These are phyloP conservation scores for Pegoplata infirma DNA, from an alignment of 2,888 invertebrate genomes.

Conservation along the genomic window DNA sequence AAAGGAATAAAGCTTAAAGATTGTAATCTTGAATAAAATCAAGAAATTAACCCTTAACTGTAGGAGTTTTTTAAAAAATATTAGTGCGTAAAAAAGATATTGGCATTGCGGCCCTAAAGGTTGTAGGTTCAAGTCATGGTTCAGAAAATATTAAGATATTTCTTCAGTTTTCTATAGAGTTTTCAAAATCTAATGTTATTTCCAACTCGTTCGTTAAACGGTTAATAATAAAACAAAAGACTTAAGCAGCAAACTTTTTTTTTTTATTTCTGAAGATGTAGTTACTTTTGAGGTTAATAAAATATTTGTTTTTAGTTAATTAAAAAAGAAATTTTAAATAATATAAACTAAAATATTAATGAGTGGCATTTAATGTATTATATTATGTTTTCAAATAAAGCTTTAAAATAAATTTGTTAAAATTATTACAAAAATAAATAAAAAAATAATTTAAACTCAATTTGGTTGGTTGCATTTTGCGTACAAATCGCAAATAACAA, in stretches of 20 bases:
- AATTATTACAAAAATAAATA: slow-evolving; percentile 23
- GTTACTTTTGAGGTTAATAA: not conserved
- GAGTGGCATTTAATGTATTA: not conserved
- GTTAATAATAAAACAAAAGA: not conserved
- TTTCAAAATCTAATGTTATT: no score
- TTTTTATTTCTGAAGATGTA: not conserved
- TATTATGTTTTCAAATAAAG: not conserved
- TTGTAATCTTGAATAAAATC: no score
- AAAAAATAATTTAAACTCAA: slow-evolving; percentile 49
- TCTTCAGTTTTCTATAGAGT: no score
- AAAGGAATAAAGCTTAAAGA: no score
- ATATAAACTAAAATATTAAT: no score
- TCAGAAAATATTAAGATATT: no score
- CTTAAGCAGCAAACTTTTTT: not conserved
- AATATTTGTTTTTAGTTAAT: not conserved
- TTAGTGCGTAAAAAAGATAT: no score
- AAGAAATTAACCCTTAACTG: no score
- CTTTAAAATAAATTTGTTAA: not conserved
- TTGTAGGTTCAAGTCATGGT: no score
- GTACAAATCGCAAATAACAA: slow-evolving; percentile 62
- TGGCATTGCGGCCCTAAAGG: no score
- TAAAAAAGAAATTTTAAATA: not conserved
- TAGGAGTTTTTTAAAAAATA: no score
- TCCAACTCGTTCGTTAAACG: no score
- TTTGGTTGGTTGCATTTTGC: slow-evolving; percentile 71